Evolutionary conservation across 1,140 invertebrate genomes (phyloP).

Genomic region (Meloidogyne exigua): DNA sequence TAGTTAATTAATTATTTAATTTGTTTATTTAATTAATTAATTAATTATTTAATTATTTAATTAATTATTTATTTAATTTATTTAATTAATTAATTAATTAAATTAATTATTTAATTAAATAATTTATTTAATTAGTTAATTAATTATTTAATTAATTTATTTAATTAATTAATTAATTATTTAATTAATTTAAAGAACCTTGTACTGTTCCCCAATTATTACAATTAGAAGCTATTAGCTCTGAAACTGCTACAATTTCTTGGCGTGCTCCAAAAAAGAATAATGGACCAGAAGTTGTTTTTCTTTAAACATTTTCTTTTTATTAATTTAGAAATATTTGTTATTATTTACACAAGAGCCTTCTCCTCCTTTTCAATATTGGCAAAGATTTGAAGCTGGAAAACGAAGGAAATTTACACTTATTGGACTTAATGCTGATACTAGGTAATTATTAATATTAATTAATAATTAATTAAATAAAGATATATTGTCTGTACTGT

Average conservation of each 20-base stretch:
- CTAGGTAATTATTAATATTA: slow-evolving; percentile 36
- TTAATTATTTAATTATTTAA: no score
- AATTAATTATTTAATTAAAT: no score
- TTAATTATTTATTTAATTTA: no score
- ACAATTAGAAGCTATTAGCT: slow-evolving; percentile 56
- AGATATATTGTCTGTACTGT: slow-evolving; percentile 56
- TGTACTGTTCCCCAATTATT: slow-evolving; percentile 61
- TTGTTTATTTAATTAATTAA: no score
- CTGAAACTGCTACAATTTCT: slow-evolving; percentile 60
- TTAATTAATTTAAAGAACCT: slow-evolving; percentile 51
- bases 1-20: no score
- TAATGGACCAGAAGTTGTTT: slow-evolving; percentile 56
- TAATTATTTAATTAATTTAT: no score
- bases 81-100: no score
- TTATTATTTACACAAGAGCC: slow-evolving; percentile 61
- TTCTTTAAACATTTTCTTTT: slow-evolving; percentile 19
- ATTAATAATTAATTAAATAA: background rate
- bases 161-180: slow-evolving; percentile 12
- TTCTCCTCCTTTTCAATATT: slow-evolving; percentile 59
- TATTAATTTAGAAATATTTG: slow-evolving; percentile 54
- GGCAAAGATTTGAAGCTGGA: slow-evolving; percentile 53
- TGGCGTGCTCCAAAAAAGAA: slow-evolving; percentile 61
- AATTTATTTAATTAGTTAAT: no score
- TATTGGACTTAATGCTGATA: slow-evolving; percentile 56
- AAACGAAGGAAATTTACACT: slow-evolving; percentile 54